A percentile compares a stretch with the other conserved stretches of the same genome.
Conservation (phyloP, 2,888 invertebrate species). For the Chrysina gloriosa region DNA sequence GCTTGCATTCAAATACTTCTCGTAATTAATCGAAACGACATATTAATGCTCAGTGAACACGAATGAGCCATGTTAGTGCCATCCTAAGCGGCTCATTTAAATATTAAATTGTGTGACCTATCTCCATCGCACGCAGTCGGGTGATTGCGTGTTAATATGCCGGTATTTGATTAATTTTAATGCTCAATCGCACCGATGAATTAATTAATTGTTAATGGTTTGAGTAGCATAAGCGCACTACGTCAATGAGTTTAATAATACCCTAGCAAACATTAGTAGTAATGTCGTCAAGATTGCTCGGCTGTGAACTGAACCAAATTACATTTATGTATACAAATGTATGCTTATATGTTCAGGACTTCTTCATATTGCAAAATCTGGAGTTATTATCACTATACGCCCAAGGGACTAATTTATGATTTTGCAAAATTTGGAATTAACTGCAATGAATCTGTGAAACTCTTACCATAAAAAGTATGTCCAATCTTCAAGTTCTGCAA, state of each 20-base stretch:
- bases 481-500: too few relatives aligned
- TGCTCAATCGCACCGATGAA: background rate
- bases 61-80: background rate
- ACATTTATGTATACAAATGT: too few relatives aligned
- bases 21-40: slow-evolving; percentile 14
- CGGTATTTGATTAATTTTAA: background rate
- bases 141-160: background rate
- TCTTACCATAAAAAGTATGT: too few relatives aligned
- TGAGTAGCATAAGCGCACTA: background rate
- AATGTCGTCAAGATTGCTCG: too few relatives aligned
- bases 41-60: slow-evolving; percentile 21
- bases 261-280: background rate
- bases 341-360: too few relatives aligned
- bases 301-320: too few relatives aligned
- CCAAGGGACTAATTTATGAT: too few relatives aligned
- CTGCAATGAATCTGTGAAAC: too few relatives aligned
- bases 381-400: too few relatives aligned
- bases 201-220: slow-evolving; percentile 9
- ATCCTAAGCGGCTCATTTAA: slow-evolving; percentile 16
- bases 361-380: too few relatives aligned
- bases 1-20: slow-evolving; percentile 26
- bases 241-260: background rate
- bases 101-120: slow-evolving; percentile 21
- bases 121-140: background rate
- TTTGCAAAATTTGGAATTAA: too few relatives aligned